Percentiles rank a stretch among this genome's conserved stretches.
These are phyloP conservation scores for Varroa destructor DNA, from an alignment of 1,140 invertebrate species.

Conservation along the genomic window DNA sequence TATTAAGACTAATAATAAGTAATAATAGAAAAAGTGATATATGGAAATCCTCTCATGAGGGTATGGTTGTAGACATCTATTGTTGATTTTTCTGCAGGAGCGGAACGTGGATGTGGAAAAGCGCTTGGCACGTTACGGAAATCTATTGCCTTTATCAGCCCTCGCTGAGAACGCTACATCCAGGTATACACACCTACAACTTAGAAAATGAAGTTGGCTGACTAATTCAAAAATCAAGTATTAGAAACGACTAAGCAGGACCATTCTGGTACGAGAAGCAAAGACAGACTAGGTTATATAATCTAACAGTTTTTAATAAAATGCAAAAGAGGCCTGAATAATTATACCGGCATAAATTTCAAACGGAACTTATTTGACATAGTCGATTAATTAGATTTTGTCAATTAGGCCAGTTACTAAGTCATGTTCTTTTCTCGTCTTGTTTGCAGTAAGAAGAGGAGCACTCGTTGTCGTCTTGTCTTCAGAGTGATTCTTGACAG, in stretches of 20 bases:
- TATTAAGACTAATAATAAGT: not conserved
- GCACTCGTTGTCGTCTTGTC: constrained; percentile 76
- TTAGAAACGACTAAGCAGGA: too few species aligned
- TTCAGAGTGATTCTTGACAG: constrained; percentile 50
- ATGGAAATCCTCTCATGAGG: not conserved
- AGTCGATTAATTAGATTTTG: too few species aligned
- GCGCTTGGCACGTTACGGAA: constrained; percentile 49
- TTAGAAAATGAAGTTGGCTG: too few species aligned
- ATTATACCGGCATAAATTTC: too few species aligned
- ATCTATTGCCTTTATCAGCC: constrained; percentile 39
- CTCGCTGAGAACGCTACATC: constrained; percentile 43
- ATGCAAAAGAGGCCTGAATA: too few species aligned
- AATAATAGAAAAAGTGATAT: not conserved
- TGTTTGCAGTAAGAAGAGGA: constrained; percentile 72
- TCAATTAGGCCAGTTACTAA: too few species aligned
- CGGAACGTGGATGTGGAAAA: constrained; percentile 92
- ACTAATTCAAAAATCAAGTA: too few species aligned
- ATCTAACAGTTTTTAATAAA: too few species aligned
- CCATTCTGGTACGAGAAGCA: too few species aligned
- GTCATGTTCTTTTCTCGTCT: not conserved
- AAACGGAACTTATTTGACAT: too few species aligned
- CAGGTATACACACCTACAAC: not conserved
- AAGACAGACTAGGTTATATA: too few species aligned
- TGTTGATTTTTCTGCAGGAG: constrained; percentile 47
- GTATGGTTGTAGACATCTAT: too few species aligned